Percentiles rank a stretch among this genome's conserved stretches.
Conservation (phyloP, 2,888 invertebrate species). For the Aplocera efformata region DNA sequence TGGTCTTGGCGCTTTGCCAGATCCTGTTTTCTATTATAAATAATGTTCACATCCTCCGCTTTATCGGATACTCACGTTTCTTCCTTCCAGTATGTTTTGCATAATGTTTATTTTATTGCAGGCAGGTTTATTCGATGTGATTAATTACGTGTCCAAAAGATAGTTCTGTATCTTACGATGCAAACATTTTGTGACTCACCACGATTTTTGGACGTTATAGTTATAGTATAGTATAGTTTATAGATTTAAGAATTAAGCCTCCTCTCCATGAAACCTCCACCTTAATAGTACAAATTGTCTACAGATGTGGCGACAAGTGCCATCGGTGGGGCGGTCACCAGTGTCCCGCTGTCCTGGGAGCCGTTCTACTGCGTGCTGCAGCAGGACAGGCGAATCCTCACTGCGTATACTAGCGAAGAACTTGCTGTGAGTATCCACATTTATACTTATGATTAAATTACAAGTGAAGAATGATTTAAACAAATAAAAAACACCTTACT, state of each 20-base stretch:
- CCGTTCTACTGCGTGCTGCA: constrained; percentile 89
- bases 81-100: constrained; percentile 14
- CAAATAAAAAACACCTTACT: too few relatives aligned
- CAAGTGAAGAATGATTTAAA: too few relatives aligned
- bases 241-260: too few relatives aligned
- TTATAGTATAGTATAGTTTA: too few relatives aligned
- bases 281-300: too few relatives aligned
- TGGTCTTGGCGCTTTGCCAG: constrained; percentile 21
- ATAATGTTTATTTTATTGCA: constrained; percentile 9
- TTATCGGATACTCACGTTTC: constrained; percentile 13
- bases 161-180: too few relatives aligned
- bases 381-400: constrained; percentile 87
- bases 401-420: constrained; percentile 88
- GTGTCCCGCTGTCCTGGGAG: constrained; percentile 85
- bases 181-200: too few relatives aligned
- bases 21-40: constrained; percentile 25
- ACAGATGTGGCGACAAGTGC: constrained; percentile 72
- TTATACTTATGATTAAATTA: not conserved
- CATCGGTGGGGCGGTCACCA: constrained; percentile 72
- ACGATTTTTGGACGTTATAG: too few relatives aligned
- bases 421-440: constrained; percentile 84
- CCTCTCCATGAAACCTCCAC: too few relatives aligned
- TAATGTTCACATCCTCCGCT: constrained; percentile 17
- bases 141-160: too few relatives aligned
- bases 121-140: not conserved